Evolutionary conservation across 2,113 vertebrate species (phyloP), one percentile per base, ranked within the genome.

Genomic region (Chaetura pelagica): DNA sequence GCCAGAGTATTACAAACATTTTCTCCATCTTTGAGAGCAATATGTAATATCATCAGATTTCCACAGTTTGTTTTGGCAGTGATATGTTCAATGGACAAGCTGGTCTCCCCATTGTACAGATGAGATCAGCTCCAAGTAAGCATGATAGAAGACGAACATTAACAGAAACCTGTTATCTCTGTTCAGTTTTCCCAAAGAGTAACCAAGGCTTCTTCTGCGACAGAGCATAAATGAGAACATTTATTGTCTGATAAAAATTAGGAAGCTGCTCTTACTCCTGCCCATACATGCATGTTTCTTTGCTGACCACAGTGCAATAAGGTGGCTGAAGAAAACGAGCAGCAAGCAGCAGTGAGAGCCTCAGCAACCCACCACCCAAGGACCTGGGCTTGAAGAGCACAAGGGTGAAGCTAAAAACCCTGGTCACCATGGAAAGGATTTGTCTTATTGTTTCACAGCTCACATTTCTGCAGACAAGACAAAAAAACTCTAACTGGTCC

Each of bases 131-230:
- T 87, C 86, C 44, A 80, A 86, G 73, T 78, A 97, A 95, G 93
- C 91, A 94, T 94, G 91, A 94, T 58, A 93, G 93, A 97, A 90
- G 79, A 94, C 83, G 17, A 83, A 22, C 83, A 88, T 95, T 94
- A 96, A 85, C 15, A 4, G 59, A 77, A 95, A 83, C 67, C 90
- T 42, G 88, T 96, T 94, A 96, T 80, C 92, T 92, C 79, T 71
- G 88, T 26, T 92, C 95, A 83, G 6, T 92, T 94, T 94, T 94
- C 83, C 85, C 85, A 86, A 90, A 90, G 80, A 95, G 81, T 66
- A 89, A 91, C 74, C 81, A 76, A 94, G 63, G 78, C 77, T 87
- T 57, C 84, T 89, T 87, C 84, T 49, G 54, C 3, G 1, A 63
- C 52, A 68, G 44, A 82, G 86, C 54, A 82, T 75, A 92, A 96